Conservation (phyloP, 2,888 invertebrate genomes). For the Drosophila kambysellisi region DNA sequence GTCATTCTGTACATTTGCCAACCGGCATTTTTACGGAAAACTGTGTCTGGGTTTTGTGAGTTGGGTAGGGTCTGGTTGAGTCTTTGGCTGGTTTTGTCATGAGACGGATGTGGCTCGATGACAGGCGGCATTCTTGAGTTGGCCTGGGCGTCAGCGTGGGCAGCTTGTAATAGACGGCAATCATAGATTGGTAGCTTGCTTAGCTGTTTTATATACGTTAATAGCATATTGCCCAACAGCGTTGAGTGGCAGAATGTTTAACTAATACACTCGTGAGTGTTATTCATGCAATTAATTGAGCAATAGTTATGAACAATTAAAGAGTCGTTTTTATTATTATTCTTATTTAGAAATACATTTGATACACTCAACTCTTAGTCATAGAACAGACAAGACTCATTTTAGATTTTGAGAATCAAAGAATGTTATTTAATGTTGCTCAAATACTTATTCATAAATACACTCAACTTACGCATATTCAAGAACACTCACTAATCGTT, state of each 20-base stretch:
- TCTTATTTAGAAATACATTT: neutral
- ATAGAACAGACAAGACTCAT: neutral
- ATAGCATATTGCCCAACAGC: constrained; percentile 19
- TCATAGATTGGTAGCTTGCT: constrained; percentile 17
- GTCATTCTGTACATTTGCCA: constrained; percentile 31
- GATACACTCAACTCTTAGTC: neutral
- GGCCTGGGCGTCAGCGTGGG: constrained; percentile 71
- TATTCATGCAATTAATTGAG: neutral
- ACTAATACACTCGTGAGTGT: constrained; percentile 11
- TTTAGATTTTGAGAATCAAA: neutral
- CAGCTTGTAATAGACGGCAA: constrained; percentile 48
- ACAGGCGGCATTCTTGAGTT: constrained; percentile 66
- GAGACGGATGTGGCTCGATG: constrained; percentile 71
- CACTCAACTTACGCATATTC: too few species aligned
- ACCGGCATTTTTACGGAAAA: constrained; percentile 60
- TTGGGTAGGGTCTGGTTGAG: constrained; percentile 11
- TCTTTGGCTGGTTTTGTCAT: constrained; percentile 40
- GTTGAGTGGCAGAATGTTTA: neutral
- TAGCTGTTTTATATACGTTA: constrained; percentile 4
- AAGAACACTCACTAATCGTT: neutral
- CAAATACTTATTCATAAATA: neutral
- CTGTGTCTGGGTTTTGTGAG: constrained; percentile 30
- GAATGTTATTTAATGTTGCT: neutral
- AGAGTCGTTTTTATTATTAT: neutral
- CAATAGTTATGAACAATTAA: neutral